Conservation (phyloP, 2,888 invertebrate species). For the Plagiodera versicolora region DNA sequence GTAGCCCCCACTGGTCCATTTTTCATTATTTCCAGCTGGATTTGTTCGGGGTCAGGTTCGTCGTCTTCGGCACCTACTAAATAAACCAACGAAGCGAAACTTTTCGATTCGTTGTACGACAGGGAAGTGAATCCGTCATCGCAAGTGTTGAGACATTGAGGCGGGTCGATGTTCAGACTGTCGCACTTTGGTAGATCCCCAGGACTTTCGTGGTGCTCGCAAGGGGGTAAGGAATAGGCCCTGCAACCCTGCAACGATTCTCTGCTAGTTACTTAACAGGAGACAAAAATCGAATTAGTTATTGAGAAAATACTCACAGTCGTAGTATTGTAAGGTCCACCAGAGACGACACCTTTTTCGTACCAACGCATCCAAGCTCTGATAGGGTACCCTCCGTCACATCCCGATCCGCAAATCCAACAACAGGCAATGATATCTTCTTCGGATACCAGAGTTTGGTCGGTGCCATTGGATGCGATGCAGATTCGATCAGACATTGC, state of each 20-base stretch:
- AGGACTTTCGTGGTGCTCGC: constrained; percentile 20
- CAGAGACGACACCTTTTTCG: constrained; percentile 78
- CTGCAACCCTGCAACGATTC: constrained; percentile 24
- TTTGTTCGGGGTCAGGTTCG: constrained; percentile 57
- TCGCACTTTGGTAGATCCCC: constrained; percentile 13
- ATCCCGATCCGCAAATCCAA: constrained; percentile 73
- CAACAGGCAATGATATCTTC: constrained; percentile 83
- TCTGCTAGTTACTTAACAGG: too few species aligned
- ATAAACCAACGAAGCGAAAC: background rate
- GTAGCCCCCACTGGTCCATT: constrained; percentile 85
- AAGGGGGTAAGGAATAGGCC: constrained; percentile 27
- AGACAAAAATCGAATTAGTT: too few species aligned
- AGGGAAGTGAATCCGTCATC: constrained; percentile 28
- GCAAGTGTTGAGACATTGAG: constrained; percentile 17
- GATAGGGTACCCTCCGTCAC: constrained; percentile 77
- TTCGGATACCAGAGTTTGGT: constrained; percentile 74
- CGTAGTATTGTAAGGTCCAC: constrained; percentile 72
- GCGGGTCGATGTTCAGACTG: constrained; percentile 3
- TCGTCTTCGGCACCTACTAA: background rate
- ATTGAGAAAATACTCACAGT: constrained; percentile 51
- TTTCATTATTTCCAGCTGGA: constrained; percentile 73
- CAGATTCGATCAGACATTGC: constrained; percentile 86
- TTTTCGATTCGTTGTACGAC: background rate
- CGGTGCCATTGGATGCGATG: constrained; percentile 70
- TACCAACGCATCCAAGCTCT: constrained; percentile 85